phyloP scores from a whole-genome alignment of 1,140 invertebrate genomes.

The Drosophila nigrodunni region DNA sequence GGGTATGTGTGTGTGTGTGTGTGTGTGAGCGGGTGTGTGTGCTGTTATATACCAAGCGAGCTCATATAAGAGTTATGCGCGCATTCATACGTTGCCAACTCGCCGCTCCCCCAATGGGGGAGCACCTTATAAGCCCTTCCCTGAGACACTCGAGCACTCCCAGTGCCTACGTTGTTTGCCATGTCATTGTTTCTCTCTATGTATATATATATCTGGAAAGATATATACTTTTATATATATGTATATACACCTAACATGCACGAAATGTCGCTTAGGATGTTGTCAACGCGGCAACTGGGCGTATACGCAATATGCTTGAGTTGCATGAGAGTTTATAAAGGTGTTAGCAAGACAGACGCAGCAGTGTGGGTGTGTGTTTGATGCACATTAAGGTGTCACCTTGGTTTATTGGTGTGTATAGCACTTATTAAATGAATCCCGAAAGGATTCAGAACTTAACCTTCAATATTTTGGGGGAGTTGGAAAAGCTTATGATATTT shows the following conservation, averaged over 20 bases:
- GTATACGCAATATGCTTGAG: conserved; percentile 48
- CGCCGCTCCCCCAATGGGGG: conserved; percentile 51
- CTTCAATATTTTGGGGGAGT: not conserved
- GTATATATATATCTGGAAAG: not conserved
- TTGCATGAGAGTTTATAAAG: not conserved
- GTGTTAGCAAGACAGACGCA: not conserved
- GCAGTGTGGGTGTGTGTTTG: conserved; percentile 1
- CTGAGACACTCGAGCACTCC: conserved; percentile 31
- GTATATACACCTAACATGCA: conserved; percentile 14
- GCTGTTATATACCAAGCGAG: conserved; percentile 50
- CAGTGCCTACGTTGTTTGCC: conserved; percentile 34
- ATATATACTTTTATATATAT: conserved; percentile 12
- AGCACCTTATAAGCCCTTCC: conserved; percentile 48
- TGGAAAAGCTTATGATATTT: not conserved
- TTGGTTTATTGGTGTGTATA: conserved; percentile 7
- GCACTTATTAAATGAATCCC: not conserved
- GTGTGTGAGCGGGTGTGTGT: conserved; percentile 24
- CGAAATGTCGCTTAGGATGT: conserved; percentile 31
- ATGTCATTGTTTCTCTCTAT: conserved; percentile 37
- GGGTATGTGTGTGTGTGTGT: not conserved
- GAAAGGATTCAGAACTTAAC: not conserved
- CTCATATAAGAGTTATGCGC: conserved; percentile 72
- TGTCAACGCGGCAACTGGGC: conserved; percentile 35
- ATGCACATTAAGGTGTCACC: conserved; percentile 31
- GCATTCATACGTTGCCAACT: conserved; percentile 58